These are phyloP conservation scores for Pelodytes ibericus DNA, from an alignment of 2,797 vertebrate species.

Conservation along the genomic window DNA sequence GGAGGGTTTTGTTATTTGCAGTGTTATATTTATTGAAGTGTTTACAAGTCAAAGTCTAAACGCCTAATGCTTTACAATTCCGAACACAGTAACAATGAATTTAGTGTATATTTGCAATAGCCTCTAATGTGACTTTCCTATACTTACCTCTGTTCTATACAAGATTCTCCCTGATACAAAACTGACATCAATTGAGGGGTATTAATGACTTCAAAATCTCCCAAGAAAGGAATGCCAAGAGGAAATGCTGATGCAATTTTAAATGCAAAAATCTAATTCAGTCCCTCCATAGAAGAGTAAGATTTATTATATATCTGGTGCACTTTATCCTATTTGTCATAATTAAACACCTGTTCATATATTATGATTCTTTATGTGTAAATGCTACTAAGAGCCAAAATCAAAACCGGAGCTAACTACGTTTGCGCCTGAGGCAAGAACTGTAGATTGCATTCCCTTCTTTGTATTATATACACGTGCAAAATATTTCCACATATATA, in stretches of 20 bases:
- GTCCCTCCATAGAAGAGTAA: background rate
- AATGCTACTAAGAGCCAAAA: too few relatives aligned
- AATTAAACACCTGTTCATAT: too few relatives aligned
- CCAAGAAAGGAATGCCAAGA: background rate
- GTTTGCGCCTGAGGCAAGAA: too few relatives aligned
- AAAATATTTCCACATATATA: too few relatives aligned
- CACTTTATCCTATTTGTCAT: too few relatives aligned
- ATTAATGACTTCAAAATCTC: slow-evolving; percentile 3
- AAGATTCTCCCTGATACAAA: too few relatives aligned
- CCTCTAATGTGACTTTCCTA: background rate
- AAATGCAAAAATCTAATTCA: background rate
- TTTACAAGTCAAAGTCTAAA: background rate
- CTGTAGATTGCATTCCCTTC: too few relatives aligned
- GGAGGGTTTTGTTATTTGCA: background rate
- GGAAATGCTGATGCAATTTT: background rate
- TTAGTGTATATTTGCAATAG: background rate
- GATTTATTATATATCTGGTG: background rate
- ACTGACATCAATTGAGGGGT: background rate
- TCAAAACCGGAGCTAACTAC: too few relatives aligned
- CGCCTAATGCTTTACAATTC: background rate
- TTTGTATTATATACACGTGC: too few relatives aligned
- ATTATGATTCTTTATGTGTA: too few relatives aligned
- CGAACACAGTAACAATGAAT: background rate
- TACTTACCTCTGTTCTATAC: background rate
- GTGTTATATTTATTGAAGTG: background rate